Evolutionary conservation across 2,113 vertebrate species (phyloP).

Genomic region (Propithecus coquereli): DNA sequence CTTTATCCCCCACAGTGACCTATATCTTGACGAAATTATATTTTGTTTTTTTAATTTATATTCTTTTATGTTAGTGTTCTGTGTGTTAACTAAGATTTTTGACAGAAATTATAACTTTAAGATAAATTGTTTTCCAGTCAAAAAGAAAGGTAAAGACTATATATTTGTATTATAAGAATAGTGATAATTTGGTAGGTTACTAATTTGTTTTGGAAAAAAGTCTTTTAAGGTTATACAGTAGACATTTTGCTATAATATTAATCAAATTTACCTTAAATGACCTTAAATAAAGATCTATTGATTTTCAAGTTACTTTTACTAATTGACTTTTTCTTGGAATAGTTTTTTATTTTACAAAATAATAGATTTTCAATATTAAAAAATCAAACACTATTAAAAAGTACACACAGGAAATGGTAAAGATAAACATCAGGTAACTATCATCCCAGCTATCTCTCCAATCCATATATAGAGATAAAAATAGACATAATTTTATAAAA

Average conservation of each 20-base stretch:
- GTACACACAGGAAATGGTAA: neutral
- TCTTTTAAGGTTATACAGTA: neutral
- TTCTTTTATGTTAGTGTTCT: neutral
- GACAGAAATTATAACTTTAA: neutral
- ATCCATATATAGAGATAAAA: neutral
- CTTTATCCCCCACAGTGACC: neutral
- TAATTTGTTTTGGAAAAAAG: neutral
- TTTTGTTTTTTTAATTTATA: neutral
- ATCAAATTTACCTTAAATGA: conserved; percentile 6
- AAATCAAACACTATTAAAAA: neutral
- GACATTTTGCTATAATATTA: neutral
- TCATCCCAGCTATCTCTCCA: neutral
- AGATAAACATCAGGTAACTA: neutral
- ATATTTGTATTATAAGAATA: neutral
- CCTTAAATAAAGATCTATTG: neutral
- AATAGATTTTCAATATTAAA: neutral
- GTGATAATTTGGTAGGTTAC: neutral
- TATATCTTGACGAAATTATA: neutral
- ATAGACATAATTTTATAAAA: neutral
- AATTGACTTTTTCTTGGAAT: neutral
- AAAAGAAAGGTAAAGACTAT: neutral
- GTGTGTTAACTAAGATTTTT: neutral
- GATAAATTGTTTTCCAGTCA: neutral
- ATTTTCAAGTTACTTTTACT: conserved; percentile 26
- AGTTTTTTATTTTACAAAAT: conserved; percentile 10